phyloP scores from a whole-genome alignment of 2,797 vertebrate species.

The Spinibarbus caldwelli region DNA sequence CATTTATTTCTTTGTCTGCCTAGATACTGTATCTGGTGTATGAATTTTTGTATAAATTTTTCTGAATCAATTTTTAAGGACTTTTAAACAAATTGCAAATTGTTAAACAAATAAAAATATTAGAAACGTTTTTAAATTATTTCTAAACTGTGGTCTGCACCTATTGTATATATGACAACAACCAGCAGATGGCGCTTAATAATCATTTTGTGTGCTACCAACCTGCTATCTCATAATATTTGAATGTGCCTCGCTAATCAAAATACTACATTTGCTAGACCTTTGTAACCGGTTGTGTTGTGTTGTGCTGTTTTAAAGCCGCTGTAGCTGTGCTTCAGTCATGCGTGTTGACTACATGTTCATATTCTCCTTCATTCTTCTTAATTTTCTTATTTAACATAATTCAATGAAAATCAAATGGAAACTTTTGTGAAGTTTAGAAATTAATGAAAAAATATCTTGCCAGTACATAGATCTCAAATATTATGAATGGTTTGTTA shows the following conservation, averaged over 20 bases:
- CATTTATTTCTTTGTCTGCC: not conserved
- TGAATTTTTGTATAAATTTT: not conserved
- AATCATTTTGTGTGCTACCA: not conserved
- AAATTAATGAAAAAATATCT: not conserved
- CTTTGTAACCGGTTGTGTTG: not conserved
- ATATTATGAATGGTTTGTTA: not conserved
- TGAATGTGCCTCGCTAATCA: not conserved
- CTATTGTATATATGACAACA: not conserved
- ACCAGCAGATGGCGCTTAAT: slow-evolving; percentile 43
- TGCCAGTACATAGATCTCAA: not conserved
- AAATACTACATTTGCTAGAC: not conserved
- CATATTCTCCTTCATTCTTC: not conserved
- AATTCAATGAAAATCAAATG: not conserved
- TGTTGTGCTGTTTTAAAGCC: not conserved
- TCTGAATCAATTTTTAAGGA: not conserved
- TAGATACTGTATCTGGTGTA: not conserved
- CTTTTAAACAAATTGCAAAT: not conserved
- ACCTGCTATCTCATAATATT: not conserved
- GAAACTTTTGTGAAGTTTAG: not conserved
- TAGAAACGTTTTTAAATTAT: not conserved
- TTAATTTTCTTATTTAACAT: not conserved
- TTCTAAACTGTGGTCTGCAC: not conserved
- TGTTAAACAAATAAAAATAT: not conserved
- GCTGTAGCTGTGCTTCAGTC: not conserved
- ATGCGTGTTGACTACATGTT: not conserved